Evolutionary conservation across 2,113 vertebrate genomes (phyloP), one percentile per base, ranked within the genome.

Genomic region (Elgaria multicarinata): DNA sequence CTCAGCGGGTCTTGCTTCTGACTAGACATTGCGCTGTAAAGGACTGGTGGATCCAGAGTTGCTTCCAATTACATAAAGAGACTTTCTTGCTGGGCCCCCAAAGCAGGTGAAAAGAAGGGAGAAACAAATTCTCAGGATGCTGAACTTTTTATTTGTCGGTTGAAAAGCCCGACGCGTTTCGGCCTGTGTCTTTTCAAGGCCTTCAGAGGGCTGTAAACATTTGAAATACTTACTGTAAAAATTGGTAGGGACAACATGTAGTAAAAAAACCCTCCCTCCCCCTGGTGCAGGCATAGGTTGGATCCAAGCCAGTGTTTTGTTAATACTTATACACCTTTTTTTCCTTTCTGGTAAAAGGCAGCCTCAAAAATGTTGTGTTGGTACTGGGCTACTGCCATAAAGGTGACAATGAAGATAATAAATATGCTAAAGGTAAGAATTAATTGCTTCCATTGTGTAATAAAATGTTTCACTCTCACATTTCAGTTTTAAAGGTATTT

Each of bases 311-410:
- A 36, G n/a, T 85, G 18, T 36, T 14, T 13, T 50, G 8, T 58
- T 75, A 55, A 39, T 58, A 28, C 13, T 81, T 10, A 31, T 46
- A 5, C 0, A 62, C 0, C 20, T 75, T 83, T 94, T 91, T 66
- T 94, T 92, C n/a, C 28, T 93, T n/a, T 94, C 95, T 94, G 98
- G 95, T 91, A 94, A 96, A 97, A 91, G 97, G 97, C 85, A 98
- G 92, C 92, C 96, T 98, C 94, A 99, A 98, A 95, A 98, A 97
- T 6, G 98, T 95, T 6, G 96, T 99, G 87, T 94, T 99, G 93
- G 96, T 98, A 93, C 94, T 99, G 97, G 98, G 98, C 4, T 97
- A 98, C 85, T 96, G 93, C 85, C 93, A 90, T 79, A 96, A 95
- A 93, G 90, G 85, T 85, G 90, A 96, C 74, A 88, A 91, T 0